Evolutionary conservation across 35 echinoderm and acorn worm species (phyloP).

Genomic region (Apostichopus japonicus): DNA sequence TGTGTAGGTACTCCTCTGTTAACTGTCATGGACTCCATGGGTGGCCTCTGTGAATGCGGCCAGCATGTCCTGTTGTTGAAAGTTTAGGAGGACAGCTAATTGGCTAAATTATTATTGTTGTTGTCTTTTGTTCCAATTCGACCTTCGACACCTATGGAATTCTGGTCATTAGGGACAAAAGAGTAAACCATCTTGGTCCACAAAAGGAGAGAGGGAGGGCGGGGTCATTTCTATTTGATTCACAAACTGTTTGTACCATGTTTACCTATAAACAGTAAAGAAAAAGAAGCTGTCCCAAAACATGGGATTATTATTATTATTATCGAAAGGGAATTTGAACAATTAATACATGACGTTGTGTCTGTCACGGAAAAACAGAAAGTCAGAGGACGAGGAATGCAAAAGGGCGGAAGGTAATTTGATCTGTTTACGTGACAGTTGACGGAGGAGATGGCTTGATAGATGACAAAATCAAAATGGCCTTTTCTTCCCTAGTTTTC

Average conservation of each 20-base stretch:
- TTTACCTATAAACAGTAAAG: not conserved
- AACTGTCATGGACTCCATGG: not conserved
- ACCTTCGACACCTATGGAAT: constrained; percentile 33
- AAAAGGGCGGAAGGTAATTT: no score
- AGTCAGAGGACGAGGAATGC: not conserved
- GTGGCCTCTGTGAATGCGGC: not conserved
- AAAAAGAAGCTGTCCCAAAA: not conserved
- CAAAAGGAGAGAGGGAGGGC: not conserved
- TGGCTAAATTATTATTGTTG: constrained; percentile 33
- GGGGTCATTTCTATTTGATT: not conserved
- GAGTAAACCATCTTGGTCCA: not conserved
- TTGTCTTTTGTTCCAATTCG: constrained; percentile 1
- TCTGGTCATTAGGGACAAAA: constrained; percentile 32
- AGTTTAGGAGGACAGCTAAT: constrained; percentile 12
- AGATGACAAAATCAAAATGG: no score
- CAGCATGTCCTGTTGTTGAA: not conserved
- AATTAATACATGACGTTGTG: not conserved
- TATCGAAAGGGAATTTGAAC: not conserved
- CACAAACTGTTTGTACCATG: not conserved
- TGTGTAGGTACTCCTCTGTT: not conserved
- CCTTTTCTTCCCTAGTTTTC: no score
- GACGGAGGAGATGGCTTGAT: no score
- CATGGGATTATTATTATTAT: not conserved
- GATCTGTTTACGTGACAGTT: no score
- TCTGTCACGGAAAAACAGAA: not conserved